Evolutionary conservation across 2,797 vertebrate genomes (phyloP), one percentile per base, ranked within the genome.

Genomic region (Ctenopoma multispine): DNA sequence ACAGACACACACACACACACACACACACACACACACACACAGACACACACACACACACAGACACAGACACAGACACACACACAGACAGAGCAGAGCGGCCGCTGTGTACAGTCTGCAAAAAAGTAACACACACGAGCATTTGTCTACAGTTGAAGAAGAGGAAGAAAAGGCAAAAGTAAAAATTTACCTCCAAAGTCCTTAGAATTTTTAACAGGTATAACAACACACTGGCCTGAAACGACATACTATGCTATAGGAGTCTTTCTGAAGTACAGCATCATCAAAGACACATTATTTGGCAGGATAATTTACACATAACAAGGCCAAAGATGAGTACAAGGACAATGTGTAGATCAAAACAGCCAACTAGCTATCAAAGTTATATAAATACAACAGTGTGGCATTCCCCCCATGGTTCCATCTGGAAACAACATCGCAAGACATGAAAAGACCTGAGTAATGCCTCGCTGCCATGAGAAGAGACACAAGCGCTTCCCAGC

Each of bases 401-500:
- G 34, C 57, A 18, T 54, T 67, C 51, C 55, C 21, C 18, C 27
- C 27, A 29, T 59, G 66, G 75, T 57, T 59, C 43, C 79, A 78
- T 83, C 76, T 79, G 78, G 82, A 78, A 77, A 69, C 68, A 67
- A 75, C 80, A 79, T 76, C 75, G 7, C 1, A 23, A 24, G 46
- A 86, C 79, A 80, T 82, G 67, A 82, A 77, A 75, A 63, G 82
- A 72, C 44, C 61, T 59, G 72, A 75, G 69, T 66, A 38, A 79
- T 66, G 51, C 61, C 14, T 50, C 15, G 1, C 63, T 72, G 77
- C 77, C 80, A 79, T 13, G 69, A 75, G 66, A 47, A 36, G 75
- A 82, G 75, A 72, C 72, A 72, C 72, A 1, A 48, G 21, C 3
- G 61, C 47, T 40, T 67, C 68, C 47, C 64, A 44, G 72, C 53